Evolutionary conservation across 2,888 invertebrate genomes (phyloP).

Genomic region (Tryphoninae sp.): DNA sequence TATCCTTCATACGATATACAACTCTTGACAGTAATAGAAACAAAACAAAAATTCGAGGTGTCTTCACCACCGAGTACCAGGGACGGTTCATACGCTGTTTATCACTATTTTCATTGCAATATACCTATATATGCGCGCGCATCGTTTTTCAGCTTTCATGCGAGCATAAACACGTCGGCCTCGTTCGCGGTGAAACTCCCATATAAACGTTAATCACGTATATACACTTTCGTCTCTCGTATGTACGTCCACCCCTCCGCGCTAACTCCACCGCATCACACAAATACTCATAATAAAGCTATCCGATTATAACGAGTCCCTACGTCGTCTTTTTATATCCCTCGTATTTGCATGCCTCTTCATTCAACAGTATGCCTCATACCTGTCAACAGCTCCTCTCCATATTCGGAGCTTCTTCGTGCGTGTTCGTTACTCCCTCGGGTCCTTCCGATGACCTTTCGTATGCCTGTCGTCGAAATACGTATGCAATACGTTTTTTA

Average conservation of each 20-base stretch:
- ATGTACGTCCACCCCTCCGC: neutral
- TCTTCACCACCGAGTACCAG: too few relatives aligned
- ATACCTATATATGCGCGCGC: neutral
- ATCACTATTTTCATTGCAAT: neutral
- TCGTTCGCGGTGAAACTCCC: constrained; percentile 19
- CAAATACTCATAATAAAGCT: neutral
- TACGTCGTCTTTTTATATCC: neutral
- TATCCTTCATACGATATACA: too few relatives aligned
- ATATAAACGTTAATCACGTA: constrained; percentile 9
- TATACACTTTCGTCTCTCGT: constrained; percentile 16
- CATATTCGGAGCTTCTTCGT: neutral
- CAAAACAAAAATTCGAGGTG: too few relatives aligned
- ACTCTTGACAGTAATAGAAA: too few relatives aligned
- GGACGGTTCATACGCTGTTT: too few relatives aligned
- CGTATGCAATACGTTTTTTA: neutral
- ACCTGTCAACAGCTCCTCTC: neutral
- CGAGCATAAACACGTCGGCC: neutral
- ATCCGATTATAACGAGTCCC: neutral
- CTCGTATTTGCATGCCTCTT: neutral
- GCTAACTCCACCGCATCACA: neutral
- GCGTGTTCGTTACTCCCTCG: neutral
- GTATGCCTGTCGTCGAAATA: neutral
- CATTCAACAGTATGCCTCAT: neutral
- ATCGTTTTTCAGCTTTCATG: neutral
- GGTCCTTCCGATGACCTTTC: neutral